Evolutionary conservation across 1,140 invertebrate species (phyloP).

Genomic region (Ceratina australensis): DNA sequence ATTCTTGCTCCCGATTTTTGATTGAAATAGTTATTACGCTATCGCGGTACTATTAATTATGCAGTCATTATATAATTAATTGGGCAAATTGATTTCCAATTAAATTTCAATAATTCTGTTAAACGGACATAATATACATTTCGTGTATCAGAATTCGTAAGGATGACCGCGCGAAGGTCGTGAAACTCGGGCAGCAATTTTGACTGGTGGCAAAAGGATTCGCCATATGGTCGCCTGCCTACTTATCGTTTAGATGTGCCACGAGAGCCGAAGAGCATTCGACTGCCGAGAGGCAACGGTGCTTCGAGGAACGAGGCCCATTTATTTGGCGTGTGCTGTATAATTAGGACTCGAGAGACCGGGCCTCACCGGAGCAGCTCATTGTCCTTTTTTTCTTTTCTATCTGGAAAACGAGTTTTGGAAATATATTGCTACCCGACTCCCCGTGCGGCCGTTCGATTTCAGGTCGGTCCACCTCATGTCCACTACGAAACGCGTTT

Average conservation of each 20-base stretch:
- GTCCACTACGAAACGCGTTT: slow-evolving; percentile 28
- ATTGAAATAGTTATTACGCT: too few relatives aligned
- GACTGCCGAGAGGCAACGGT: slow-evolving; percentile 59
- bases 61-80: too few relatives aligned
- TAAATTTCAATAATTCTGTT: too few relatives aligned
- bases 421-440: slow-evolving; percentile 56
- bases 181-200: slow-evolving; percentile 52
- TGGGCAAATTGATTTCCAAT: too few relatives aligned
- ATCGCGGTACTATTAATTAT: too few relatives aligned
- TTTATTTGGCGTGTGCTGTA: slow-evolving; percentile 74
- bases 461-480: slow-evolving; percentile 22
- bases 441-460: slow-evolving; percentile 41
- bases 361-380: slow-evolving; percentile 51
- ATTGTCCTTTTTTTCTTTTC: slow-evolving; percentile 45
- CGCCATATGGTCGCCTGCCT: slow-evolving; percentile 70
- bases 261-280: slow-evolving; percentile 47
- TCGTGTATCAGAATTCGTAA: slow-evolving; percentile 4
- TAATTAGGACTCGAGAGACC: slow-evolving; percentile 69
- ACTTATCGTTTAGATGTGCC: slow-evolving; percentile 47
- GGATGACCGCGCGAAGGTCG: slow-evolving; percentile 46
- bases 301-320: slow-evolving; percentile 66
- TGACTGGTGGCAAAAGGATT: slow-evolving; percentile 69
- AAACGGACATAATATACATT: too few relatives aligned
- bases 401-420: slow-evolving; percentile 63
- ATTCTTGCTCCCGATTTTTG: too few relatives aligned